These are phyloP conservation scores for Apocrypta bakeri DNA, from an alignment of 1,140 invertebrate species.

Conservation along the genomic window DNA sequence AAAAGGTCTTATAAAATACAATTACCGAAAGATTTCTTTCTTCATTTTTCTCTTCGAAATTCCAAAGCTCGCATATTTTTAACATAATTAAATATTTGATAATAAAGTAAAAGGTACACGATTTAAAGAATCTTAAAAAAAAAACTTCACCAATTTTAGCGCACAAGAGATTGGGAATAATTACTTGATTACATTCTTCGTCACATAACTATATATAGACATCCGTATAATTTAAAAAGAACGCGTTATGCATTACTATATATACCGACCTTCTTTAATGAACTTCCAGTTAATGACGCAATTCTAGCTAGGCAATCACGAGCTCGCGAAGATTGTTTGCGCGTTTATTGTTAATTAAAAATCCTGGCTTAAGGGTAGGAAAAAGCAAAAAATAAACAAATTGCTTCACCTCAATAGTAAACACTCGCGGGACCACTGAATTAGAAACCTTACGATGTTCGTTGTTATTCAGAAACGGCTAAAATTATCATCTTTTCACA, in stretches of 20 bases:
- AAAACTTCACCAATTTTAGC: too few relatives aligned
- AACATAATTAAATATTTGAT: too few relatives aligned
- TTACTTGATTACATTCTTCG: too few relatives aligned
- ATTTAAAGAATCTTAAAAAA: too few relatives aligned
- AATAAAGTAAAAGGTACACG: too few relatives aligned
- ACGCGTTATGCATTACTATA: neutral
- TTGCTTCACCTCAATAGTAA: neutral
- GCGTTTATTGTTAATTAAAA: constrained; percentile 14
- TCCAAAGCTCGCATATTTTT: too few relatives aligned
- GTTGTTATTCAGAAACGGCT: constrained; percentile 13
- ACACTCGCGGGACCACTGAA: neutral
- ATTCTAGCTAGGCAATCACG: neutral
- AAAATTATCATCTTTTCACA: constrained; percentile 18
- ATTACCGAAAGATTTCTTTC: too few relatives aligned
- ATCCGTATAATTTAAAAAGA: too few relatives aligned
- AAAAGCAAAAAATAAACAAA: neutral
- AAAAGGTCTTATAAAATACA: too few relatives aligned
- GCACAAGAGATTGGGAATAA: too few relatives aligned
- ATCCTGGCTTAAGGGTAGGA: neutral
- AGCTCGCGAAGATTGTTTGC: neutral
- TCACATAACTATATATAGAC: too few relatives aligned
- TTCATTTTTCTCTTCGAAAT: too few relatives aligned
- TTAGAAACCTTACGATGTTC: neutral
- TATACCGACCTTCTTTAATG: neutral
- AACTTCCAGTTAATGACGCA: neutral